Conservation (phyloP, 2,113 vertebrate species). For the Larimichthys crocea region DNA sequence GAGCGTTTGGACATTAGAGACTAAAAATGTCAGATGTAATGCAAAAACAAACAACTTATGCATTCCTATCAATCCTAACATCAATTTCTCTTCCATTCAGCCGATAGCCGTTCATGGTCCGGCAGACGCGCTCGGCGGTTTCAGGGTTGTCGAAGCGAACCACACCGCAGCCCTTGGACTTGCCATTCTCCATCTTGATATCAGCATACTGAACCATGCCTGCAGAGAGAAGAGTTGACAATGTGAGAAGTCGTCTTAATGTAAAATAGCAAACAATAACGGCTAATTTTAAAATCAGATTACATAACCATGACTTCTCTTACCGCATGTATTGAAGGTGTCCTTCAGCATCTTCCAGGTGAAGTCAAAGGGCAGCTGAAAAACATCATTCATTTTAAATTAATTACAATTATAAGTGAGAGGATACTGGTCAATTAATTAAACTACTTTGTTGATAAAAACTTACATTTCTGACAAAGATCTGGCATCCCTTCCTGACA, state of each 20-base stretch:
- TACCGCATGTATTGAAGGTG: conserved; percentile 96
- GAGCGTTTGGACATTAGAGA: conserved; percentile 9
- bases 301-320: conserved; percentile 57
- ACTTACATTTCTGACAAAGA: conserved; percentile 98
- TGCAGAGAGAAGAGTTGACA: conserved; percentile 56
- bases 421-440: not conserved
- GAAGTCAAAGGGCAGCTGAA: conserved; percentile 97
- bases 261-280: not conserved
- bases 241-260: not conserved
- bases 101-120: conserved; percentile 96
- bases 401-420: not conserved
- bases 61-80: conserved; percentile 96
- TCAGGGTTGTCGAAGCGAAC: conserved; percentile 96
- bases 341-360: conserved; percentile 99
- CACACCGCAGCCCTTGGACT: conserved; percentile 98
- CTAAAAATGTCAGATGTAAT: conserved; percentile 50
- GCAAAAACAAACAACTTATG: conserved; percentile 78
- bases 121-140: conserved; percentile 93
- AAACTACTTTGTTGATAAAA: not conserved
- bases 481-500: conserved; percentile 95
- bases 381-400: conserved; percentile 11
- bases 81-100: conserved; percentile 97
- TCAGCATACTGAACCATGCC: conserved; percentile 97
- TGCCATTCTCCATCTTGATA: conserved; percentile 98
- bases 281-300: not conserved